Base-by-base conservation (phyloP, 2,888 invertebrate species). In the Gryllus longicercus region DNA sequence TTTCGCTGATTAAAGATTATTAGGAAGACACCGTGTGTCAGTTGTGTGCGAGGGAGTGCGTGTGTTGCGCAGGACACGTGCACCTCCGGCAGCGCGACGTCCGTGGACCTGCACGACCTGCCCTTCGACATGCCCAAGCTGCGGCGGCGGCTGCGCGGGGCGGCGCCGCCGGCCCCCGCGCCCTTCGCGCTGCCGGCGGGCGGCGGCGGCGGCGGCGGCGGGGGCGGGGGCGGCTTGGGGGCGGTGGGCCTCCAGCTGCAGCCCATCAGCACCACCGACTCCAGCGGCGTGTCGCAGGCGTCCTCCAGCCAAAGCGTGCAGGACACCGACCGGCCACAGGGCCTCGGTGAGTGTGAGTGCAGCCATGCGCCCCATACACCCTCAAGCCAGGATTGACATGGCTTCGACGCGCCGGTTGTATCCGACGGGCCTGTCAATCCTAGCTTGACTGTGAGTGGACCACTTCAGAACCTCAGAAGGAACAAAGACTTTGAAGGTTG, bases 91-190 rank as follows among this genome's bases (percentile, higher is more conserved):
- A 92, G 92, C 85, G 91, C 92, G 75, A 92, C 92, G 12, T 93
- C 92, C 18, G 93, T 95, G 76, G 95, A 96, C 86, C 88, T 95
- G 79, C 90, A 93, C 83, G 92, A 96, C 86, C 89, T 96, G 85
- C 96, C 96, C 80, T 96, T 96, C 86, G 96, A 96, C 86, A 96
- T 96, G 96, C 96, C 96, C 51, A 96, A 96, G 87, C 88, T 96
- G 81, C 90, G 95, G 82, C 89, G 95, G 79, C 91, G 95, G 83
- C 87, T 95, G 84, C 90, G 95, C 83, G 80, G 38, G 5, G 1
- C 63, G 14, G 63, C 63, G 0, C 14, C 63, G 63, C n/a, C 5
- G n/a, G 63, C 0, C 12, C 63, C 63, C 3, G n/a, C 63, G 14
- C 63, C 63, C n/a, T 11, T 92, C 92, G 82, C 88, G 75, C 18